These are phyloP conservation scores for Piscicola geometra DNA, from an alignment of 2,888 invertebrate species.

Conservation along the genomic window DNA sequence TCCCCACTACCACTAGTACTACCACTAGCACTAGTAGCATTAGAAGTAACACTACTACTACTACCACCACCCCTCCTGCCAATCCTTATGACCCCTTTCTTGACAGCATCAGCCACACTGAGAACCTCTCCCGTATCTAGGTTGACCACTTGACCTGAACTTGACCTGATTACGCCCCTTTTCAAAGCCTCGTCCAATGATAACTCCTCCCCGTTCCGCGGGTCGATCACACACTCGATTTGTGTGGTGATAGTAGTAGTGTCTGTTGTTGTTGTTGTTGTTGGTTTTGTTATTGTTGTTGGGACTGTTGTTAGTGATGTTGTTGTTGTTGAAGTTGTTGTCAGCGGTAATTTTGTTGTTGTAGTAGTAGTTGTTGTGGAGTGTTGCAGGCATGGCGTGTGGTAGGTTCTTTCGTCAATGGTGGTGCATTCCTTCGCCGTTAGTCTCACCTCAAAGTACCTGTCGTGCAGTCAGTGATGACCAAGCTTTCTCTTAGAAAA, in stretches of 20 bases:
- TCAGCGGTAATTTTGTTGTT: neutral
- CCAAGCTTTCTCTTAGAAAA: too few species aligned
- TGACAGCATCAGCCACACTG: neutral
- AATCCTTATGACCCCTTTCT: neutral
- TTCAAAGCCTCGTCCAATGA: neutral
- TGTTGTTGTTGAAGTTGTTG: too few species aligned
- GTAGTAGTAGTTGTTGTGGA: neutral
- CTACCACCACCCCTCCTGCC: neutral
- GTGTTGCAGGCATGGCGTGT: neutral
- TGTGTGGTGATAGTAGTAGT: neutral
- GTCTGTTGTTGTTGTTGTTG: too few species aligned
- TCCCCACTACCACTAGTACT: too few species aligned
- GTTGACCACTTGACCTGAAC: neutral
- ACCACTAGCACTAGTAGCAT: too few species aligned
- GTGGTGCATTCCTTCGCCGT: neutral
- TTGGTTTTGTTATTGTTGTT: too few species aligned
- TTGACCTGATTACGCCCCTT: neutral
- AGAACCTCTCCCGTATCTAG: neutral
- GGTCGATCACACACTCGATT: neutral
- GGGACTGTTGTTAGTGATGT: too few species aligned
- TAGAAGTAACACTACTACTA: too few species aligned
- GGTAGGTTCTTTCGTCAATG: neutral
- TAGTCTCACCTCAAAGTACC: conserved; percentile 4
- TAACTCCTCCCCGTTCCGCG: neutral
- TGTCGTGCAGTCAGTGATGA: too few species aligned